A percentile compares a stretch with the other conserved stretches of the same genome.
Conservation (phyloP, 2,888 invertebrate species). For the Lacanobia wlatinum region DNA sequence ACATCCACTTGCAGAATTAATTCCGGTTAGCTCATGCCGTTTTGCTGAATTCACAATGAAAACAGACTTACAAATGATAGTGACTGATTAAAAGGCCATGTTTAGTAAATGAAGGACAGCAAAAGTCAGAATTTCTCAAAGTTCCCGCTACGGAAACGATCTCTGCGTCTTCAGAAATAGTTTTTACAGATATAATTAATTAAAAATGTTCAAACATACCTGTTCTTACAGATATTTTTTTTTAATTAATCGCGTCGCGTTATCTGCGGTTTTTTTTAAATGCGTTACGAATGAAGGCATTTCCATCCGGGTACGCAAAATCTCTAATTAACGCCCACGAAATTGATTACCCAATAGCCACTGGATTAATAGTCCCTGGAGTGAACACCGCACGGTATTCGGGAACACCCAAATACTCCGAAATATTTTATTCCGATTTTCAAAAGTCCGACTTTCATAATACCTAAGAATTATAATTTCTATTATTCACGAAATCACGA, state of each 20-base stretch:
- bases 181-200: too few species aligned
- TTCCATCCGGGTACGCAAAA: background rate
- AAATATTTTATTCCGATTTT: too few species aligned
- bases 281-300: background rate
- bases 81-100: constrained; percentile 63
- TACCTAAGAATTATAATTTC: too few species aligned
- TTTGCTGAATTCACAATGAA: constrained; percentile 45
- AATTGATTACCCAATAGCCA: constrained; percentile 24
- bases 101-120: constrained; percentile 59
- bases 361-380: constrained; percentile 2
- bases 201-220: too few species aligned
- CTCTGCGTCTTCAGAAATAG: background rate
- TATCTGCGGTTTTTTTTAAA: background rate
- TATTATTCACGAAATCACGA: too few species aligned
- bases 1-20: constrained; percentile 45
- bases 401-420: too few species aligned
- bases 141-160: background rate
- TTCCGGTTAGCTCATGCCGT: constrained; percentile 35
- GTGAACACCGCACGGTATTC: constrained; percentile 10
- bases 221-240: too few species aligned
- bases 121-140: constrained; percentile 32
- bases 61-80: constrained; percentile 57
- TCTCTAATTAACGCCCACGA: background rate
- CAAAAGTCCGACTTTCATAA: too few species aligned
- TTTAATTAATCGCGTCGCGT: too few species aligned